Conservation (phyloP, 2,888 invertebrate species). For the Eubasilissa splendida region DNA sequence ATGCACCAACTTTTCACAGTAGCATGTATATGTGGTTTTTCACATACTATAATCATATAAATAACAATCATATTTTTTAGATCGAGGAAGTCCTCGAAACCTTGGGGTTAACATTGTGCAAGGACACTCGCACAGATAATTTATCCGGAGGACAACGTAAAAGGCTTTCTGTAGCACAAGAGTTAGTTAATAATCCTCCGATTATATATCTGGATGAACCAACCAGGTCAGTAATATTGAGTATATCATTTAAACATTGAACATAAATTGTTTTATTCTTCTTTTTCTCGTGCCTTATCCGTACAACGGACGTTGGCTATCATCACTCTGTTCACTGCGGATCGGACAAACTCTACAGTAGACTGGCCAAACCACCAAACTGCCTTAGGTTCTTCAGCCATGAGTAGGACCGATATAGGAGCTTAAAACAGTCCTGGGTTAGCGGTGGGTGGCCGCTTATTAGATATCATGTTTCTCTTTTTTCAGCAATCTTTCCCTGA, state of each 20-base stretch:
- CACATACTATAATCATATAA: not conserved
- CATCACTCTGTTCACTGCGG: not conserved
- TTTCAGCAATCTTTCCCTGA: too few relatives aligned
- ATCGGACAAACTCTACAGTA: not conserved
- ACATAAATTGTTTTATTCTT: not conserved
- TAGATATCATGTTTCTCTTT: too few relatives aligned
- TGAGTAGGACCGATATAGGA: not conserved
- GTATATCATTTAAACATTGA: not conserved
- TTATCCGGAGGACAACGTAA: slow-evolving; percentile 87
- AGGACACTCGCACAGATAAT: slow-evolving; percentile 76
- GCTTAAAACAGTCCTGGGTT: too few relatives aligned
- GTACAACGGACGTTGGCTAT: not conserved
- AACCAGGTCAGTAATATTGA: slow-evolving; percentile 77
- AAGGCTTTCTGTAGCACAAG: slow-evolving; percentile 82
- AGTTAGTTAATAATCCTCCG: slow-evolving; percentile 87
- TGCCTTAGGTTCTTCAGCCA: not conserved
- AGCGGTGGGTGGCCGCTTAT: too few relatives aligned
- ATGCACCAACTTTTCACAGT: not conserved
- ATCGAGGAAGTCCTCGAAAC: slow-evolving; percentile 82
- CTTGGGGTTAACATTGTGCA: slow-evolving; percentile 78
- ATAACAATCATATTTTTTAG: slow-evolving; percentile 64
- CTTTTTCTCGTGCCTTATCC: too few relatives aligned
- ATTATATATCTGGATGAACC: slow-evolving; percentile 88
- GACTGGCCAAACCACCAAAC: not conserved
- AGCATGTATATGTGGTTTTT: not conserved